Percentiles rank a stretch among this genome's conserved stretches.
Conservation (phyloP, 37 sponge, comb jelly and placozoan genomes). For the Dysidea cf. avara region DNA sequence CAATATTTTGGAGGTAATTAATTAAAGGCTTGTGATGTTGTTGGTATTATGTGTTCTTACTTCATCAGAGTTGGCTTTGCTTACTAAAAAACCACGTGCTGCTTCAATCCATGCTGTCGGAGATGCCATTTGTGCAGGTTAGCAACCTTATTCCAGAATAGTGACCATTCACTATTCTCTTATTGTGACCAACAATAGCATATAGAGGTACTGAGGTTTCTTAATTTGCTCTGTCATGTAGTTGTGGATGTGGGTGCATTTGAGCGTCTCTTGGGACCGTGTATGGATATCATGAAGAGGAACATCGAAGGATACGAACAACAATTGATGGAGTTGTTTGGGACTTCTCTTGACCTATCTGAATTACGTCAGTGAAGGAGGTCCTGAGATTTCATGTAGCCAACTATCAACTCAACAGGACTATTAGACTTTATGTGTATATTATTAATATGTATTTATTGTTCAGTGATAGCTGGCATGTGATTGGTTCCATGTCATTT, state of each 20-base stretch:
- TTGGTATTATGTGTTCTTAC: background rate
- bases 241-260: slow-evolving; percentile 90
- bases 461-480: too few relatives aligned
- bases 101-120: slow-evolving; percentile 85
- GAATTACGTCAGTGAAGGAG: slow-evolving; percentile 51
- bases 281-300: slow-evolving; percentile 93
- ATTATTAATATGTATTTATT: too few relatives aligned
- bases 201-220: background rate
- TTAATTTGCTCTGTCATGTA: slow-evolving; percentile 14
- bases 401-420: too few relatives aligned
- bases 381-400: too few relatives aligned
- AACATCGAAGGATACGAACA: slow-evolving; percentile 88
- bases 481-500: too few relatives aligned
- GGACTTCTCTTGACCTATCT: slow-evolving; percentile 70
- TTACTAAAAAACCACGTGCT: slow-evolving; percentile 88
- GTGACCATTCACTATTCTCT: too few relatives aligned
- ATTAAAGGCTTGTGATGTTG: background rate
- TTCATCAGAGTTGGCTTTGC: slow-evolving; percentile 84
- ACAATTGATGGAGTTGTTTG: slow-evolving; percentile 87
- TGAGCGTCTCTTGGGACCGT: slow-evolving; percentile 96
- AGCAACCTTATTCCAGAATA: background rate
- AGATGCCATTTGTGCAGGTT: slow-evolving; percentile 84
- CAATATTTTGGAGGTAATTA: slow-evolving; percentile 94
- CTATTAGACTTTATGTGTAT: too few relatives aligned
- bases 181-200: background rate